Percentiles rank a stretch among this genome's conserved stretches.
Evolutionary conservation across 2,113 vertebrate species (phyloP).

Genomic region (Pristiophorus japonicus): DNA sequence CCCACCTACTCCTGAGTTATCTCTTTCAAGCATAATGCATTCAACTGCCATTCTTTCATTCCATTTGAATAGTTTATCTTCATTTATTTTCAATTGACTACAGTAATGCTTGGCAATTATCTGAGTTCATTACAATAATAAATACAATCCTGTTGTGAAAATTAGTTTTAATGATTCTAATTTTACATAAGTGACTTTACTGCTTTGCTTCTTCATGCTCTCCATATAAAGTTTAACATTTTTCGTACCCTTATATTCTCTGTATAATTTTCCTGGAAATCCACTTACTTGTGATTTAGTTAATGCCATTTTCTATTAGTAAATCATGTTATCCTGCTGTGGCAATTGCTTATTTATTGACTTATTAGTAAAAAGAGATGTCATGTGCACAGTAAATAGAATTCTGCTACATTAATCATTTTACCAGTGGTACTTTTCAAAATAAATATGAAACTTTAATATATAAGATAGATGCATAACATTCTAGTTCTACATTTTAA

Average conservation of each 20-base stretch:
- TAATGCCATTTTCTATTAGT: background rate
- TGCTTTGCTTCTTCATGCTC: background rate
- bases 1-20: background rate
- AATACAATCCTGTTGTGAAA: background rate
- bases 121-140: background rate
- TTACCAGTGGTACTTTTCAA: background rate
- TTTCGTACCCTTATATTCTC: background rate
- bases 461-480: background rate
- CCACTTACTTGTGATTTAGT: background rate
- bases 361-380: slow-evolving; percentile 9
- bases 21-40: background rate
- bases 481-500: background rate
- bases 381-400: background rate
- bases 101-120: background rate
- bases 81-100: background rate
- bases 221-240: background rate
- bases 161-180: background rate
- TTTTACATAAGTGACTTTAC: background rate
- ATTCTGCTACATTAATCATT: background rate
- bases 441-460: background rate
- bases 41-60: background rate
- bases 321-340: background rate
- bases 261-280: background rate
- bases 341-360: slow-evolving; percentile 36
- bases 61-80: background rate